These are phyloP conservation scores for Craseonycteris thonglongyai DNA, from an alignment of 2,113 vertebrate genomes.

Conservation along the genomic window DNA sequence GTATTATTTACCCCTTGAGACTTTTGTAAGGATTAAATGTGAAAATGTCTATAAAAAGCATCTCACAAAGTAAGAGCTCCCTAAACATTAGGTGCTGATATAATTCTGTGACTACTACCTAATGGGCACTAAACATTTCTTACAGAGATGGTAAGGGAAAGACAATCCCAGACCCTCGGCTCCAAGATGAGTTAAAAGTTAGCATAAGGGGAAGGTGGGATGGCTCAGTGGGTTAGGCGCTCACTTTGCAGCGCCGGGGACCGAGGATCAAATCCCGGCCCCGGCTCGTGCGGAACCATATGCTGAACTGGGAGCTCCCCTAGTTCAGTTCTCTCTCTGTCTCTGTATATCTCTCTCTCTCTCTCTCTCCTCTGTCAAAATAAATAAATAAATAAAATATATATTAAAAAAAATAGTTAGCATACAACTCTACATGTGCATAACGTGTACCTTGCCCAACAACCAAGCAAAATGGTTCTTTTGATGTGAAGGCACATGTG, in stretches of 20 bases:
- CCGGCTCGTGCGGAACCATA: no score
- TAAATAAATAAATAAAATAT: no score
- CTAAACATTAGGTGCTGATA: not conserved
- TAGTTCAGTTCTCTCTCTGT: no score
- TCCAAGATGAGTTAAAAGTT: not conserved
- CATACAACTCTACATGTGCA: not conserved
- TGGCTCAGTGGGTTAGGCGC: no score
- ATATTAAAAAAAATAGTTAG: no score
- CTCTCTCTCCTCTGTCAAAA: no score
- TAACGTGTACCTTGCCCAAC: not conserved
- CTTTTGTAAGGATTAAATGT: not conserved
- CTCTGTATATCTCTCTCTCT: no score
- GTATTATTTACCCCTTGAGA: not conserved
- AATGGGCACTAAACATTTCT: not conserved
- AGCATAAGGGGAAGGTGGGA: no score
- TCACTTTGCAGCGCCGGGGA: no score
- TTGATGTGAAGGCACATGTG: not conserved
- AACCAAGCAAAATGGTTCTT: not conserved
- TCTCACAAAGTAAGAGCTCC: not conserved
- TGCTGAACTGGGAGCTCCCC: no score
- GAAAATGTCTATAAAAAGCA: not conserved
- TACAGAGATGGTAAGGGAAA: rapidly evolving
- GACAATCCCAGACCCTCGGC: not conserved
- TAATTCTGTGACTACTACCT: not conserved
- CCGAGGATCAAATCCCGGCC: no score